A percentile compares a stretch with the other conserved stretches of the same genome.
Evolutionary conservation across 2,888 invertebrate species (phyloP).

Genomic region (Ectobius pallidus): DNA sequence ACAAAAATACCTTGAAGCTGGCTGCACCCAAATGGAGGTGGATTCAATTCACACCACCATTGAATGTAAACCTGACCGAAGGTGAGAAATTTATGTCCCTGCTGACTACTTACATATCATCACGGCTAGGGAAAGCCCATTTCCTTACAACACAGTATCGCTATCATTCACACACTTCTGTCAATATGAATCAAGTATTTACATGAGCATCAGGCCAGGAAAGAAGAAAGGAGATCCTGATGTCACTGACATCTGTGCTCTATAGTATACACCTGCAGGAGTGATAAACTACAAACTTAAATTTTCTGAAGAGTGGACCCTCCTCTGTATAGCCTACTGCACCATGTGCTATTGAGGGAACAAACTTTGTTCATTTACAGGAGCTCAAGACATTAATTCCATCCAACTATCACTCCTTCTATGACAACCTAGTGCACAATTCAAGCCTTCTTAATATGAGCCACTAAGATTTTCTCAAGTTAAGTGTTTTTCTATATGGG

Average conservation of each 20-base stretch:
- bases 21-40: neutral
- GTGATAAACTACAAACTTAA: conserved; percentile 2
- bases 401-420: neutral
- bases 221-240: neutral
- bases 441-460: neutral
- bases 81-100: neutral
- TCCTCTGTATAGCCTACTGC: neutral
- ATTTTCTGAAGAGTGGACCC: neutral
- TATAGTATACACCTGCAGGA: neutral
- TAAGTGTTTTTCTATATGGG: neutral
- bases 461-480: neutral
- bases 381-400: neutral
- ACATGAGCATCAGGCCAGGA: neutral
- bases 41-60: neutral
- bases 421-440: neutral
- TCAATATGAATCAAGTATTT: too few relatives aligned
- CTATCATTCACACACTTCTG: too few relatives aligned
- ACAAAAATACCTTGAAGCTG: neutral
- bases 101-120: neutral
- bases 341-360: neutral
- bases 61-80: neutral
- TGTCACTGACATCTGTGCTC: neutral
- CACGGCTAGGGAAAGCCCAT: neutral
- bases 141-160: too few relatives aligned
- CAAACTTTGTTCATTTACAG: neutral